Percentiles rank a stretch among this genome's conserved stretches.
Conservation (phyloP, 2,797 vertebrate species). For the Artibeus jamaicensis region DNA sequence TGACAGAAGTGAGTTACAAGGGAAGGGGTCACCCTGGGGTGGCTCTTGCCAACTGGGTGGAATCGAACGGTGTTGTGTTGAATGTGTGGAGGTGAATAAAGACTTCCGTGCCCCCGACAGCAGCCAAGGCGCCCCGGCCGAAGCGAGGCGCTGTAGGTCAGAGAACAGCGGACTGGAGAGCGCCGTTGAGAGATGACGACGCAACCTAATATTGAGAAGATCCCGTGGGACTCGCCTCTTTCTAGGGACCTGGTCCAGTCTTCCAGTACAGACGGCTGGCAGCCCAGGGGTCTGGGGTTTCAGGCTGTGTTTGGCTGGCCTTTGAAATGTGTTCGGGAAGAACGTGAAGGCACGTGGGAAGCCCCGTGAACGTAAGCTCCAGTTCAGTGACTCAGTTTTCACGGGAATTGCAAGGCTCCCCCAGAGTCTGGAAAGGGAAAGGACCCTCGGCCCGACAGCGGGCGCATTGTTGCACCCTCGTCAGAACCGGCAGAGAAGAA, state of each 20-base stretch:
- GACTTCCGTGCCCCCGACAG: neutral
- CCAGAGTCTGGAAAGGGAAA: neutral
- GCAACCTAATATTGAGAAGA: neutral
- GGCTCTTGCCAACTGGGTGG: neutral
- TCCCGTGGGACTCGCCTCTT: neutral
- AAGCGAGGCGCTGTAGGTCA: neutral
- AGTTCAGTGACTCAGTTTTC: constrained; percentile 16
- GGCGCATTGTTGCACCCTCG: neutral
- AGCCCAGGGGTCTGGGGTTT: neutral
- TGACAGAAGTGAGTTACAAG: neutral
- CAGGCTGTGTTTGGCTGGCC: neutral
- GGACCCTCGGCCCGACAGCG: neutral
- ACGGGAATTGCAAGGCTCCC: neutral
- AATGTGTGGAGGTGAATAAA: neutral
- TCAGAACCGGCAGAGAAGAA: neutral
- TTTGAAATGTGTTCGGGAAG: neutral
- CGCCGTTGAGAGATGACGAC: neutral
- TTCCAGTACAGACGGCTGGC: neutral
- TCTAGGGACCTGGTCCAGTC: neutral
- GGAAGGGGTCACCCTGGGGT: neutral
- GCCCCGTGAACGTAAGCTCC: neutral
- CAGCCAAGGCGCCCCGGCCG: neutral
- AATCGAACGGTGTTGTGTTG: neutral
- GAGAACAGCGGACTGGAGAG: neutral
- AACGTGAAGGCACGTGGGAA: neutral